Base-by-base conservation (phyloP, 2,797 vertebrate species). In the Scolopax rusticola region DNA sequence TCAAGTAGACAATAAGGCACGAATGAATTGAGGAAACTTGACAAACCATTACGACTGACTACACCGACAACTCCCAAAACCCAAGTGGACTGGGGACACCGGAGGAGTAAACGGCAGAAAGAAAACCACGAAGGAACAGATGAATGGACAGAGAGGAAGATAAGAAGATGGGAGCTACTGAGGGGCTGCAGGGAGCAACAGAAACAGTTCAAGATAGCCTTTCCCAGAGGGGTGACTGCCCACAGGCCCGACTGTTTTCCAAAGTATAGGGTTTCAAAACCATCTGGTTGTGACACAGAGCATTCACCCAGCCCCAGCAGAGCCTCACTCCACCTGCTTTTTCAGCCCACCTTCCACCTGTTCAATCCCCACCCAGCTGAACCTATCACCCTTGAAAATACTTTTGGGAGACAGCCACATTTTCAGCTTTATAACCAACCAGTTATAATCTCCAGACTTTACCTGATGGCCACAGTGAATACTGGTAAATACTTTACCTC, bases 361-460 rank as follows among this genome's bases (percentile, higher is more conserved):
- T 53, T 84, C 64, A 75, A 87, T 33, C 63, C 67, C 51, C 11
- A 3, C 57, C 74, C 68, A 75, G 61, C 25, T 64, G 59, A 50
- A 21, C 0, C 0, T 11, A 38, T 1, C 64, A 63, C 20, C 64
- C 73, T 36, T 3, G 61, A 69, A 84, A 81, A 91, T 20, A 28
- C 8, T 32, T 32, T 28, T 21, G 32, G 30, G 73, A 85, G 30
- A 12, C 17, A 1, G 3, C 9, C 30, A 23, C 11, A 1, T 3
- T 85, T 61, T 32, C 68, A 87, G 65, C 57, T 85, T 78, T 89
- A 45, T 17, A 91, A 81, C 12, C 84, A 43, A 63, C 17, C 60
- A 75, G 20, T 13, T 88, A 32, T 27, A 75, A 78, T 11, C 51
- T 17, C 69, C 30, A 73, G 8, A 16, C 33, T 59, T 47, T 6